Conservation (phyloP, 2,113 vertebrate genomes). For the Cyphomyrus plagiostoma region DNA sequence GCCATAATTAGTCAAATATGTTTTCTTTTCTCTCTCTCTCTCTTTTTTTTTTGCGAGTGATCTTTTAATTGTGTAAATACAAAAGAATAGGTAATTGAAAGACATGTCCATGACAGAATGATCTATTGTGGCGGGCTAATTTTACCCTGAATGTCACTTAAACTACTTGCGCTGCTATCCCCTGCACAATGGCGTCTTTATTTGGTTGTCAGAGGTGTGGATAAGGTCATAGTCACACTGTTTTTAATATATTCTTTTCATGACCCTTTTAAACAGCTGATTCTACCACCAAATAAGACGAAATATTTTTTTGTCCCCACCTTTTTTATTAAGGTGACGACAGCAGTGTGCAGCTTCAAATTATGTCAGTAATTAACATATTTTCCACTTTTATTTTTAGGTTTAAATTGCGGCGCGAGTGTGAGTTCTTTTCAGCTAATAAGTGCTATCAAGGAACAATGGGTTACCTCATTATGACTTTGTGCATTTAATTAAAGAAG, state of each 20-base stretch:
- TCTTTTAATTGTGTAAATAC: conserved; percentile 24
- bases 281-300: conserved; percentile 64
- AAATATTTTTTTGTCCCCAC: conserved; percentile 66
- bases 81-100: conserved; percentile 42
- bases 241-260: conserved; percentile 29
- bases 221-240: conserved; percentile 55
- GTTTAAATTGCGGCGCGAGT: conserved; percentile 86
- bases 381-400: conserved; percentile 75
- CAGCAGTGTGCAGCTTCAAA: conserved; percentile 69
- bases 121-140: conserved; percentile 42
- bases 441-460: conserved; percentile 95
- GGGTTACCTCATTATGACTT: conserved; percentile 97
- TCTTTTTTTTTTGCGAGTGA: neutral
- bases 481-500: conserved; percentile 97
- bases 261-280: conserved; percentile 59
- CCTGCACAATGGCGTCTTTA: conserved; percentile 35
- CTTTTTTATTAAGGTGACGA: conserved; percentile 79
- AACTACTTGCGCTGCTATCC: conserved; percentile 56
- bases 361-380: conserved; percentile 86
- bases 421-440: conserved; percentile 87
- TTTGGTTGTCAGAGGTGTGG: conserved; percentile 54
- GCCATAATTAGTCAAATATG: conserved; percentile 20
- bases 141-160: conserved; percentile 56
- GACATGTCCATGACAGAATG: conserved; percentile 22
- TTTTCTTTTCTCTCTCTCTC: neutral